Evolutionary conservation across 2,113 vertebrate species (phyloP), one percentile per base, ranked within the genome.

Genomic region (Microtus montanus): DNA sequence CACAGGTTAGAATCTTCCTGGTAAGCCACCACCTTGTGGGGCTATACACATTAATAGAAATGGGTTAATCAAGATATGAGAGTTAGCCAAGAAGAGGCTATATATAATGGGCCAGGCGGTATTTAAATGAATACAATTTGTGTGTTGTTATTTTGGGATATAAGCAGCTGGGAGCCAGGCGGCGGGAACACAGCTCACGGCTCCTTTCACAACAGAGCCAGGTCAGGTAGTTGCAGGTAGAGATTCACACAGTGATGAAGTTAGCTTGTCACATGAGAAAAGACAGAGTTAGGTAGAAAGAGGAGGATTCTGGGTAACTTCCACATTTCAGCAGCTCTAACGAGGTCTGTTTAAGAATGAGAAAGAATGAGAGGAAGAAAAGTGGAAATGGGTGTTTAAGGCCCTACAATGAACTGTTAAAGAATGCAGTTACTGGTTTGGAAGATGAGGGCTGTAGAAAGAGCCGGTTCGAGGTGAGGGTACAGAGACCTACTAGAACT

Each of bases 381-480:
- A 24, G 17, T 35, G 64, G 64, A 35, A 49, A 52, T 24, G 84
- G 64, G 24, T 47, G 17, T 1, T n/a, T 8, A 87, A 52, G 2
- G 8, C 8, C 5, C 19, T 30, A 15, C 12, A 3, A 38, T 0
- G 7, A 12, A 20, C 74, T 54, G 9, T 4, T 10, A 28, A 80
- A 77, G 24, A 35, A 64, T 1, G 6, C 0, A 44, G 28, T 38
- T 61, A 14, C 30, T 13, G 19, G 8, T 30, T 61, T 41, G 26
- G 22, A 8, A 49, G 5, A 17, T 7, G n/a, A 58, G 44, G 58
- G 61, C 11, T 19, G 9, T 4, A 58, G 63, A 30, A 38, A 19
- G 35, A 47, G 1, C 8, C 73, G 2, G 12, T 8, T 4, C 30
- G 22, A 33, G 9, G 14, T 41, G 3, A 5, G 49, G 3, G 10